Conservation (phyloP, 2,888 invertebrate genomes). For the Drosophila kokeensis region DNA sequence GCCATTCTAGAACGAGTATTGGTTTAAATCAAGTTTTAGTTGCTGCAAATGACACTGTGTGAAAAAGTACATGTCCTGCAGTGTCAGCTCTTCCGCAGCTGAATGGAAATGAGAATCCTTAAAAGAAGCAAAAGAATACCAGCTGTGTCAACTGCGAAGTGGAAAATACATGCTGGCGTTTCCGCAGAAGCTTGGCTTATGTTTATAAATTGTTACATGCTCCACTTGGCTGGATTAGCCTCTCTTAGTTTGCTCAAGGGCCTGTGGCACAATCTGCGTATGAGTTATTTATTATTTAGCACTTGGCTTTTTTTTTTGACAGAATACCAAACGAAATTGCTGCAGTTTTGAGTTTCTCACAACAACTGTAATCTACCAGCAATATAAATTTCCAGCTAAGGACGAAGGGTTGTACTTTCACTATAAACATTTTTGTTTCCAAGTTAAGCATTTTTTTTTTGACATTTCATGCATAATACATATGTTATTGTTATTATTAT, state of each 20-base stretch:
- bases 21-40: not conserved
- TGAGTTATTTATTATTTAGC: conserved; percentile 63
- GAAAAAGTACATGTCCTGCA: conserved; percentile 11
- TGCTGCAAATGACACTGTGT: conserved; percentile 20
- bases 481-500: conserved; percentile 7
- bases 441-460: not conserved
- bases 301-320: not conserved
- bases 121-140: not conserved
- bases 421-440: not conserved
- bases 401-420: not conserved
- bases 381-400: not conserved
- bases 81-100: conserved; percentile 19
- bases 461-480: not conserved
- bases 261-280: conserved; percentile 56
- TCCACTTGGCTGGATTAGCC: conserved; percentile 60
- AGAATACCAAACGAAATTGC: not conserved
- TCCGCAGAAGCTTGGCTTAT: conserved; percentile 21
- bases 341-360: not conserved
- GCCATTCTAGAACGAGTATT: not conserved
- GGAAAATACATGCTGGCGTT: conserved; percentile 5
- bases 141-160: conserved; percentile 18
- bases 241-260: conserved; percentile 48
- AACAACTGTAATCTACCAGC: not conserved
- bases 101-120: conserved; percentile 1
- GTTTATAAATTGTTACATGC: conserved; percentile 52